Evolutionary conservation across 2,888 invertebrate species (phyloP), one percentile per base, ranked within the genome.

Genomic region (Schizotus pectinicornis): DNA sequence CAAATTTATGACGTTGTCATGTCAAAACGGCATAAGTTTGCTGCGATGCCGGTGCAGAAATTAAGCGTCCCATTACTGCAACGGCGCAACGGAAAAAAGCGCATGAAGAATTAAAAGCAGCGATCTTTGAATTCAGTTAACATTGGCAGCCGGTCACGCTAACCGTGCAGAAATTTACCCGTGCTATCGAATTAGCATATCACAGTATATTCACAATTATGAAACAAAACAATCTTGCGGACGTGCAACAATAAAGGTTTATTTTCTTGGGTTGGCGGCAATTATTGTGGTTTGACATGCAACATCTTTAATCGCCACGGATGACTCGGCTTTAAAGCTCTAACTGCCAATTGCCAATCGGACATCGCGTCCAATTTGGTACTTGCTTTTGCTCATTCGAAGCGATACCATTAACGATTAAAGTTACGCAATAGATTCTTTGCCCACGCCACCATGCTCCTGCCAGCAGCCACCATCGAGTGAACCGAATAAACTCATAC

Each of bases 111-210:
- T 68, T 67, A 69, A 70, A 70, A 63, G 61, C 64, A 62, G 63
- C 67, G 59, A 63, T 62, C 65, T 68, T 70, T 68, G 72, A 71
- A 73, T 71, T 70, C 62, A 61, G 55, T 57, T 58, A 58, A 50
- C 68, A 73, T 71, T 70, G 71, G 67, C 72, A 69, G 62, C 54
- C 49, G 64, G 72, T 73, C 73, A 73, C 73, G 73, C 73, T 62
- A 73, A 43, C 52, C 45, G 53, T 48, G 45, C 46, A 61, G 57
- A 37, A 48, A 49, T 63, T 61, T 62, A 56, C 49, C 50, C 59
- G 51, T 57, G 61, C 52, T 64, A 64, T 62, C 62, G 47, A 57
- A 68, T 68, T 69, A 67, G 67, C 69, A 69, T 69, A 71, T 69
- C 67, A 67, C 64, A 67, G n/a, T 68, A 68, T 63, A 66, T 65